Percentiles rank a stretch among this genome's conserved stretches.
These are phyloP conservation scores for Microctonus hyperodae DNA, from an alignment of 2,888 invertebrate genomes.

Conservation along the genomic window DNA sequence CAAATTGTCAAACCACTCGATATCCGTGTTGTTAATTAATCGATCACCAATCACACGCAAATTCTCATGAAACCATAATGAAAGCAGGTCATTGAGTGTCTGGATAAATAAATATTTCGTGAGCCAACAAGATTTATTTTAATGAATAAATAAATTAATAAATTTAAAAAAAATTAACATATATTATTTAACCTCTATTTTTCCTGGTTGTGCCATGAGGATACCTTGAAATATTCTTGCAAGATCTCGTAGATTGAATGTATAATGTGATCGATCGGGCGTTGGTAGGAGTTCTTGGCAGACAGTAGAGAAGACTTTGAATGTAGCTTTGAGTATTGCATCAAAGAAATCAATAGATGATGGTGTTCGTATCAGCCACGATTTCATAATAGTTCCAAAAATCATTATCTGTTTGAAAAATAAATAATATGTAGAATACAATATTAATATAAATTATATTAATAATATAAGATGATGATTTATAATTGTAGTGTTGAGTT, in stretches of 20 bases:
- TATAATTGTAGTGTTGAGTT: too few relatives aligned
- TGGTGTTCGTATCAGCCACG: constrained; percentile 68
- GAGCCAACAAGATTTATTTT: not conserved
- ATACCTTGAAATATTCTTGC: constrained; percentile 85
- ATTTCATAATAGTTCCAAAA: constrained; percentile 75
- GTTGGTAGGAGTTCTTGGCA: constrained; percentile 81
- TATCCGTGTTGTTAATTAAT: constrained; percentile 78
- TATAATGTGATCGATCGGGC: constrained; percentile 89
- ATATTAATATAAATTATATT: too few relatives aligned
- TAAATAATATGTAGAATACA: not conserved
- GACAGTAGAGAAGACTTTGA: constrained; percentile 73
- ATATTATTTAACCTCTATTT: constrained; percentile 65
- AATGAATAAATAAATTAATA: not conserved
- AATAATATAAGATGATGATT: not conserved
- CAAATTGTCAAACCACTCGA: constrained; percentile 74
- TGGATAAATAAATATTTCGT: constrained; percentile 45
- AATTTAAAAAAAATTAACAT: not conserved
- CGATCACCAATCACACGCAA: constrained; percentile 88
- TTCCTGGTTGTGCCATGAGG: constrained; percentile 73
- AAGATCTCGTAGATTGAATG: constrained; percentile 88
- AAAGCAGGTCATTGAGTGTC: constrained; percentile 69
- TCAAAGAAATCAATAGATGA: constrained; percentile 46
- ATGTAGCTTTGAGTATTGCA: constrained; percentile 71
- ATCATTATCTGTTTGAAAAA: constrained; percentile 64
- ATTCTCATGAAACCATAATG: constrained; percentile 92